Evolutionary conservation across 2,888 invertebrate genomes (phyloP).

Genomic region (Chironomus riparius): DNA sequence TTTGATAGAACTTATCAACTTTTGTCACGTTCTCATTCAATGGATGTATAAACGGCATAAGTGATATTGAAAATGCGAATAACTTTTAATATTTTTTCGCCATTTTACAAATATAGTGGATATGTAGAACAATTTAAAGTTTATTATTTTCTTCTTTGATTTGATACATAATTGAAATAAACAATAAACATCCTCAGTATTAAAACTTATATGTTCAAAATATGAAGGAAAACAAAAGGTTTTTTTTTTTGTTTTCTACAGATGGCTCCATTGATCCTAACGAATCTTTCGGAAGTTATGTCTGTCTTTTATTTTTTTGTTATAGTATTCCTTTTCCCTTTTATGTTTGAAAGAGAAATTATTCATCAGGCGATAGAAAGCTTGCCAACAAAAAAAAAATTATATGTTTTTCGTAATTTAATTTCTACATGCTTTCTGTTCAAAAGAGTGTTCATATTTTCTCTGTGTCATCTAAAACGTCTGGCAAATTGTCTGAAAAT

Average conservation of each 20-base stretch:
- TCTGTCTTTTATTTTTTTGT: neutral
- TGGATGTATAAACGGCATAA: neutral
- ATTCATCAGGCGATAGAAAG: slow-evolving; percentile 17
- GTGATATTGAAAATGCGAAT: neutral
- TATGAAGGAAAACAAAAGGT: neutral
- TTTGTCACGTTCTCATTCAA: slow-evolving; percentile 14
- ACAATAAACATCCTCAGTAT: neutral
- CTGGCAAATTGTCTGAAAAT: slow-evolving; percentile 22
- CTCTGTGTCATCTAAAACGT: slow-evolving; percentile 15
- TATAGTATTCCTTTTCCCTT: neutral
- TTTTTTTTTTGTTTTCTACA: neutral
- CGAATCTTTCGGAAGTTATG: slow-evolving; percentile 3
- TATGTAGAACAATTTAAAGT: neutral
- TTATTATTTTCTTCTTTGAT: neutral
- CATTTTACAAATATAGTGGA: no score
- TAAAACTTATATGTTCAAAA: neutral
- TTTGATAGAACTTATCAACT: slow-evolving; percentile 15
- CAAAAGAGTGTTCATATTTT: neutral
- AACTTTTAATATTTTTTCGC: neutral
- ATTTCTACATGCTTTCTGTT: neutral
- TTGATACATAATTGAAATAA: neutral
- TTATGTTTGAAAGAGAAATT: slow-evolving; percentile 4
- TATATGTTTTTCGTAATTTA: slow-evolving; percentile 7
- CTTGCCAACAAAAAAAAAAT: slow-evolving; percentile 16
- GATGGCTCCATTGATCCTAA: neutral